Evolutionary conservation across 2,888 invertebrate genomes (phyloP), one percentile per base, ranked within the genome.

Genomic region (Microplitis deprimator): DNA sequence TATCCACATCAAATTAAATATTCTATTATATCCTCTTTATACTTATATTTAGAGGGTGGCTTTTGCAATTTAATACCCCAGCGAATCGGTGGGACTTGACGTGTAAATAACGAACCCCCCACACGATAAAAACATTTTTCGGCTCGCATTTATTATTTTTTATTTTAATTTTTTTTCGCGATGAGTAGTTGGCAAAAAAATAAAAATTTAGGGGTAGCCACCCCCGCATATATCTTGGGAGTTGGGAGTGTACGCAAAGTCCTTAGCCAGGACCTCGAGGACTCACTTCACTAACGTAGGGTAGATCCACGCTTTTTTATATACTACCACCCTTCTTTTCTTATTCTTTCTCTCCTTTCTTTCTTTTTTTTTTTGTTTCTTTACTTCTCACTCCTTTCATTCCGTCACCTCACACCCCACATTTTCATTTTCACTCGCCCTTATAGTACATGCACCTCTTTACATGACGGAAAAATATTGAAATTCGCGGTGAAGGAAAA

Each of bases 381-480:
- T 38, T 39, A 50, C 20, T 62, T 69, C 70, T 64, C 67, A 60
- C 72, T n/a, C 77, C 75, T 75, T 77, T 68, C 77, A 75, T 70
- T 75, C 71, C 65, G 76, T 77, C 78, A 62, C 73, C 76, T 78
- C 62, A 40, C 60, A 41, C 72, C 20, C 17, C 61, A 16, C 13
- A 50, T 50, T 50, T 50, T 50, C 50, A 50, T 50, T 50, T 50
- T 50, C 50, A 16, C 67, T 29, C 59, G n/a, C 59, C 29, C n/a
- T 38, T 38, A 16, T 68, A 67, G 41, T 61, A 20, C 50, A 40
- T 39, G 70, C 62, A 68, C 79, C 73, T 70, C 72, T 75, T 77
- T 76, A 76, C 13, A 59, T 77, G 78, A 79, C 77, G 81, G 75
- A 29, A 81, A 82, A 81, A 82, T 81, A 82, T 82, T 80, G 79